Base-by-base conservation (phyloP, 2,888 invertebrate genomes). In the Drosophila subsilvestris region DNA sequence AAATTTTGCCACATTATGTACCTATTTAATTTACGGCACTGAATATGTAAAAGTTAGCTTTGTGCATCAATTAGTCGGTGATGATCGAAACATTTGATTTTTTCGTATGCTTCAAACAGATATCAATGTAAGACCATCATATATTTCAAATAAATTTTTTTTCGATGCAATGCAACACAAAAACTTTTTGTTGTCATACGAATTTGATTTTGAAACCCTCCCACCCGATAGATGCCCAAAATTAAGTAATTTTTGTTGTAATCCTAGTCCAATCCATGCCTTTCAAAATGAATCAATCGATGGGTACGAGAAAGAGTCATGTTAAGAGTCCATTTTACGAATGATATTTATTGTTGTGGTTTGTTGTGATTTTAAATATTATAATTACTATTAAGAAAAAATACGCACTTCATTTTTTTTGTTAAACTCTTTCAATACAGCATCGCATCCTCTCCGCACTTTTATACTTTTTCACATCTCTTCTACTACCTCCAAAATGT, bases 311-410 rank as follows among this genome's bases (percentile, higher is more conserved):
- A 17, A 4, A 65, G 47, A 65, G 27, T 10, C 63, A 50, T 43
- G 63, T 60, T 61, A 17, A 37, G 17, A 63, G 29, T 65, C 49
- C 70, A 73, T 66, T 73, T 82, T 87, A 88, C 82, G 77, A 88
- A 76, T 85, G 82, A 87, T 82, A 82, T 82, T 81, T 82, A 82
- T 82, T 82, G 75, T 87, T 87, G 72, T 85, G 70, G 69, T 68
- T 82, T 84, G 59, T 80, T 75, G 76, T 80, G 74, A 67, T 71
- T 81, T 81, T 74, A 74, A 76, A 75, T 81, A 81, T 81, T 81
- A 81, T 87, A 76, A 81, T 85, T 77, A 69, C 68, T 73, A 67
- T 66, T 75, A 78, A 84, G 82, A 85, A 82, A 87, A 82, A 80
- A 78, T 78, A 74, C 63, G 60, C 73, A 60, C 68, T 74, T 60